Evolutionary conservation across 2,113 vertebrate genomes (phyloP).

Genomic region (Daubentonia madagascariensis): DNA sequence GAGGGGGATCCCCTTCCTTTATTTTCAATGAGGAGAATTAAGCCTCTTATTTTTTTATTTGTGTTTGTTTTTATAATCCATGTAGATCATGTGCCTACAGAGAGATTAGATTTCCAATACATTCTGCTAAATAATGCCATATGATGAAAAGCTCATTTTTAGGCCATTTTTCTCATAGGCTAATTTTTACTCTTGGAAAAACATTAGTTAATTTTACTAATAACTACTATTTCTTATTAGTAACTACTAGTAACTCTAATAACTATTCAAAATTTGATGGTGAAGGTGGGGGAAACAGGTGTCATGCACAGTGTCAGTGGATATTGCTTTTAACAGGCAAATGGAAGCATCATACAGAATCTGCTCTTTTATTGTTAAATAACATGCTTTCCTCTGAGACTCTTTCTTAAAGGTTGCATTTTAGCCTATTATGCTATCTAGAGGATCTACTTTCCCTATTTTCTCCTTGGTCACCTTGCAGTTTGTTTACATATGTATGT

Average conservation of each 20-base stretch:
- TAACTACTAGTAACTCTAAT: background rate
- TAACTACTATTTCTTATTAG: background rate
- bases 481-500: background rate
- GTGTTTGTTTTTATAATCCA: background rate
- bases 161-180: background rate
- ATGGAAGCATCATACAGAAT: background rate
- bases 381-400: background rate
- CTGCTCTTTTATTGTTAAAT: background rate
- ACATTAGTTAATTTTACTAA: background rate
- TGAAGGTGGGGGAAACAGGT: accelerated
- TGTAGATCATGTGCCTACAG: background rate
- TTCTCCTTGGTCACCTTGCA: background rate
- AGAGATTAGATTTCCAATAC: background rate
- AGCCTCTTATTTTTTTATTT: background rate
- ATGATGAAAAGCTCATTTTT: background rate
- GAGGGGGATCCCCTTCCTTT: background rate
- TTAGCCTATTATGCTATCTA: background rate
- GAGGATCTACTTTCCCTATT: background rate
- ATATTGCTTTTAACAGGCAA: background rate
- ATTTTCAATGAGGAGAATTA: background rate
- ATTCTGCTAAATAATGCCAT: background rate
- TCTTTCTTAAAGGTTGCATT: background rate
- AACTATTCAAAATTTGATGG: background rate
- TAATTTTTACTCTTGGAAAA: background rate
- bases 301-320: background rate